Base-by-base conservation (phyloP, 1,140 invertebrate species). In the Eumeta japonica region DNA sequence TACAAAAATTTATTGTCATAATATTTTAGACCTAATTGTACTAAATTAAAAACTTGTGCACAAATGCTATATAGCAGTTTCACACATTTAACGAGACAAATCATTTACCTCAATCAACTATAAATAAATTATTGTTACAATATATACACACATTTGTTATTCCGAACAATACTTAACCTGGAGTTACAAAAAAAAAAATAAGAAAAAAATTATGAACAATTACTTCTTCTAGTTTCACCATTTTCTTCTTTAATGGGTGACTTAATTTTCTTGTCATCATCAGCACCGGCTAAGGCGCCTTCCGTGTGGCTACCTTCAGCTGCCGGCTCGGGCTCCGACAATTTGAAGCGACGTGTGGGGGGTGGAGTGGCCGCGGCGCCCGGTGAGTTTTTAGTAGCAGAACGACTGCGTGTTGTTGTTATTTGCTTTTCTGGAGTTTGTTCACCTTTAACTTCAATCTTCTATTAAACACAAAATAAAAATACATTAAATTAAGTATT, bases 381-480 rank as follows among this genome's bases (percentile, higher is more conserved):
- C 4, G 48, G 39, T 0, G 58, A 53, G 10, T 56, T 53, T 34
- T 70, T 64, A 35, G 53, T 59, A 5, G 45, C 46, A 1, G 63
- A 58, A 0, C 63, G 53, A 3, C 53, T 55, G 13, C 58, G 51
- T 0, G 47, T 51, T 0, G 37, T 41, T n/a, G 44, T 50, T n/a
- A n/a, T n/a, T 12, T 50, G 48, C 42, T 74, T 75, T 43, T 76
- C 74, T 0, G 74, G 72, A 0, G 74, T 75, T 33, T 64, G 57
- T 14, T 76, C 74, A n/a, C 39, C 40, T 56, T 76, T 76, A 5
- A 62, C 57, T 56, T 75, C 70, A 24, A 66, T 58, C 48, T 76
- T 74, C 71, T 75, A 44, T 28, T 32, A n/a, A n/a, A 24, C 28
- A n/a, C n/a, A 24, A 24, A 24, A 7, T 24, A 24, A 24, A 7